phyloP scores from a whole-genome alignment of 2,888 invertebrate species.

The Sturmia bella region DNA sequence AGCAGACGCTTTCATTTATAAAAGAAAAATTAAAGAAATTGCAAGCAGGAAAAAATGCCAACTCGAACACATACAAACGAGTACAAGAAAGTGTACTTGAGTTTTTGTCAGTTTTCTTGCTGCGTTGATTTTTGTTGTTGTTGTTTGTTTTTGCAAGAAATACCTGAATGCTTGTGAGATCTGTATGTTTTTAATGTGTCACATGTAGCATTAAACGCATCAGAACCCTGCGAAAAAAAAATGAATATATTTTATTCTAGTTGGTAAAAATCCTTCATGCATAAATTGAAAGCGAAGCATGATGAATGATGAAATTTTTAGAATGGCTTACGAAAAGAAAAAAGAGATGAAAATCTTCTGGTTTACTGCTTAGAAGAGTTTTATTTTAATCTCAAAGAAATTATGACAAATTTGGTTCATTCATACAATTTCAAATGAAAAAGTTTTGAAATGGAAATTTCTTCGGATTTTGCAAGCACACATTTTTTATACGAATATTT shows the following conservation, averaged over 20 bases:
- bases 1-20: slow-evolving; percentile 42
- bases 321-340: background rate
- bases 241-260: slow-evolving; percentile 8
- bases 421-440: too few relatives aligned
- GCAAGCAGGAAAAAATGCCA: slow-evolving; percentile 25
- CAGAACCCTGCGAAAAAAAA: slow-evolving; percentile 9
- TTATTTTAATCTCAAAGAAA: background rate
- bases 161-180: slow-evolving; percentile 19
- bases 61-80: background rate
- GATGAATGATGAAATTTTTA: slow-evolving; percentile 20
- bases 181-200: slow-evolving; percentile 32
- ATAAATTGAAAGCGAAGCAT: slow-evolving; percentile 7
- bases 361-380: background rate
- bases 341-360: background rate
- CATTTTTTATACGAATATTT: too few relatives aligned
- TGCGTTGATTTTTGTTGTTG: background rate
- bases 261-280: slow-evolving; percentile 23
- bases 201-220: slow-evolving; percentile 35
- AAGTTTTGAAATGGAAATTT: too few relatives aligned
- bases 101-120: slow-evolving; percentile 33
- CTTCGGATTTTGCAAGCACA: too few relatives aligned
- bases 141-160: slow-evolving; percentile 23
- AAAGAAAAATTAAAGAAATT: slow-evolving; percentile 19
- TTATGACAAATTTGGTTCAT: background rate
- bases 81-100: slow-evolving; percentile 42